Conservation (phyloP, 2,113 vertebrate species). For the Gallinago media region DNA sequence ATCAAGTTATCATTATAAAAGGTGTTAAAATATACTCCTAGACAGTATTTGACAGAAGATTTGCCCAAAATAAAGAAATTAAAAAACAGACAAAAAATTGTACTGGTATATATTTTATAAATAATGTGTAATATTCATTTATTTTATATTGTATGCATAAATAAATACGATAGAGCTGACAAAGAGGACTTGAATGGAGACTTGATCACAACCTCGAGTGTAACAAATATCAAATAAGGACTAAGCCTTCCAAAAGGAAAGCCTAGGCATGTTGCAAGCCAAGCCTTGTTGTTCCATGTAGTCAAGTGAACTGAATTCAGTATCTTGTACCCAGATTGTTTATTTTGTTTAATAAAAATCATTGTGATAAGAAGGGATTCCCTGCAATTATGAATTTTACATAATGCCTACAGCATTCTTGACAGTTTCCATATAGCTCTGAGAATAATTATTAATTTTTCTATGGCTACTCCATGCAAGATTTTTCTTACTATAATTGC, state of each 20-base stretch:
- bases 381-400: accelerated
- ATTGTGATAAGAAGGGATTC: not conserved
- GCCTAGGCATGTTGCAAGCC: not conserved
- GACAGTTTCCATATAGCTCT: not conserved
- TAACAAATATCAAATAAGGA: not conserved
- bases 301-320: not conserved
- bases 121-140: not conserved
- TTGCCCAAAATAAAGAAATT: not conserved
- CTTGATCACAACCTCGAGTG: not conserved
- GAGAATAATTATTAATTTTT: not conserved
- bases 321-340: not conserved
- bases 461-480: not conserved
- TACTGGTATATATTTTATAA: not conserved
- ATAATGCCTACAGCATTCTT: not conserved
- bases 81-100: not conserved
- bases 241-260: not conserved
- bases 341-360: not conserved
- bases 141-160: not conserved
- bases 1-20: not conserved
- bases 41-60: not conserved
- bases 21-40: not conserved
- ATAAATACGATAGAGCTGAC: not conserved
- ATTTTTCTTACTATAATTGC: not conserved
- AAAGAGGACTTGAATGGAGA: not conserved
- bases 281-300: not conserved